Evolutionary conservation across 2,113 vertebrate species (phyloP), one percentile per base, ranked within the genome.

Genomic region (Barnardius zonarius): DNA sequence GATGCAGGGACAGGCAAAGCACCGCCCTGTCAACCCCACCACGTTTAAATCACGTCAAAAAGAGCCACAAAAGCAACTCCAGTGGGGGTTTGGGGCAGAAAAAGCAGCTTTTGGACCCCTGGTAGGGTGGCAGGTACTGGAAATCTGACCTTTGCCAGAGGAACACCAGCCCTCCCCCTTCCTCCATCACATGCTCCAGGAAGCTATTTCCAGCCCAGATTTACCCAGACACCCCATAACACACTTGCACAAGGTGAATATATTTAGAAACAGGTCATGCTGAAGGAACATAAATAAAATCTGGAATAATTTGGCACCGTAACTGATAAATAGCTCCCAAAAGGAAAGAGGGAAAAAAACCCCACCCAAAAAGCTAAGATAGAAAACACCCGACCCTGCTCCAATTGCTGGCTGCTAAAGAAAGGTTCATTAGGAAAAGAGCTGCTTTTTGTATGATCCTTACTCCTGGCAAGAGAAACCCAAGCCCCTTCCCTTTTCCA

Each of bases 1-100:
- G 9, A 59, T 35, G 64, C 0, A 0, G 46, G 30, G 28, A 17
- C 0, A 2, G 30, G 35, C 0, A 0, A 57, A 27, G 46, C 0
- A 1, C 44, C 23, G 67, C 35, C n/a, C 72, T 70, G 44, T 18
- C 51, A 49, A 5, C 7, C 54, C 13, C 67, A 28, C 15, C 10
- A 1, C 6, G 15, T 14, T 46, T 27, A 43, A 82, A 52, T 14
- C 51, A 10, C 14, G 46, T 3, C 6, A 3, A 44, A 78, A 51
- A 72, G 39, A 33, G 30, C 9, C 6, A 0, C 14, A 4, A 33
- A 28, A 69, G 31, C 52, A 66, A 41, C 64, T 67, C 28, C 28
- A 46, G 41, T 1, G 46, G 6, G 18, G 25, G 31, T 17, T 41
- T 75, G 31, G 31, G 22, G 51, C 43, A 81, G 48, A 63, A 77